Evolutionary conservation across 2,888 invertebrate genomes (phyloP), one percentile per base, ranked within the genome.

Genomic region (Callosobruchus maculatus): DNA sequence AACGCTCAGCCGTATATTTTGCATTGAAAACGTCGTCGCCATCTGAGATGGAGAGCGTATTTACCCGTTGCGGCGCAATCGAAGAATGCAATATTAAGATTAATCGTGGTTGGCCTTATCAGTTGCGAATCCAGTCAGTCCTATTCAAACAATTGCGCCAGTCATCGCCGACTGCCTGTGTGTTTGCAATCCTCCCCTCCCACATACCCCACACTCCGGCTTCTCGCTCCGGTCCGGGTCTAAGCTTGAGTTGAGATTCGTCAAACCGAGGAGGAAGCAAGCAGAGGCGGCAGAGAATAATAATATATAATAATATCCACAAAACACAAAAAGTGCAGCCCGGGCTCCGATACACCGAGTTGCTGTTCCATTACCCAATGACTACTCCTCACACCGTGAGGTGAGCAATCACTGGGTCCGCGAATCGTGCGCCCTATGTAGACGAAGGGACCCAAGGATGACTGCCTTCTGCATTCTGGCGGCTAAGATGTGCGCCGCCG

Each of bases 81-180:
- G 84, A 84, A 85, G 86, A 85, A 86, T 85, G 84, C 82, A 84
- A 85, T 86, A 86, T 86, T 84, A 86, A 86, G 86, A 86, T 86
- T 86, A 86, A 86, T 86, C 85, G 85, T 84, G 80, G 76, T 76
- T 78, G 80, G 80, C 80, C 84, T 85, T 84, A 85, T 85, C 84
- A 82, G 82, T 80, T 77, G 79, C 81, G 83, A 80, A 81, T 81
- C 79, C 82, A 79, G 83, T 79, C 79, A 82, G 84, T 85, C 85
- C 86, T 86, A 84, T 86, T 84, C 85, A 86, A 86, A 86, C 85
- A 86, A 84, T 84, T 83, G 81, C 49, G 49, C 83, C 82, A 85
- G 84, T 85, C 85, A 85, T 85, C 83, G 79, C 79, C 73, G 21
- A 73, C 74, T 74, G 77, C 74, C 76, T 78, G 77, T 78, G 76